Evolutionary conservation across 2,113 vertebrate genomes (phyloP).

Genomic region (Seriola aureovittata): DNA sequence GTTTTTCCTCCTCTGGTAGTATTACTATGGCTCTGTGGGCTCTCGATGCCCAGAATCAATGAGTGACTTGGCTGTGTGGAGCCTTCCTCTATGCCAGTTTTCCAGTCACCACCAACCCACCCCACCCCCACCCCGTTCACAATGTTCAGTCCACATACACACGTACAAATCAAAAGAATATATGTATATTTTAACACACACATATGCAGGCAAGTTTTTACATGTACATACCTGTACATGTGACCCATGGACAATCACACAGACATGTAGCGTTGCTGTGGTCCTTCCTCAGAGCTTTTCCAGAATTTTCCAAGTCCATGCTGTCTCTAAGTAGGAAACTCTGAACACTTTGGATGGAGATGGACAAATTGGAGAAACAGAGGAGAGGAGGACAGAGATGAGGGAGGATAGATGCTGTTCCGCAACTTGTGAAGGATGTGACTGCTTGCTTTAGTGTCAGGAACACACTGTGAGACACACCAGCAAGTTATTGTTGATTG

Average conservation of each 20-base stretch:
- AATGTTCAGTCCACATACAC: conserved; percentile 6
- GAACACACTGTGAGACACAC: conserved; percentile 11
- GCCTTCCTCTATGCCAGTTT: conserved; percentile 52
- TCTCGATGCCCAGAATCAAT: conserved; percentile 67
- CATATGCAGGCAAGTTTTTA: neutral
- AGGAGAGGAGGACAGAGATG: conserved; percentile 1
- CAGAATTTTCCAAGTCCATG: conserved; percentile 26
- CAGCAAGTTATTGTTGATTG: neutral
- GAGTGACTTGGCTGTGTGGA: conserved; percentile 61
- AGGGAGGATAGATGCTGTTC: conserved; percentile 2
- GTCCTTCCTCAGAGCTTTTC: conserved; percentile 13
- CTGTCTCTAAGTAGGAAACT: conserved; percentile 48
- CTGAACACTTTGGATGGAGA: conserved; percentile 37
- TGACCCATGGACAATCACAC: neutral
- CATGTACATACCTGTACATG: neutral
- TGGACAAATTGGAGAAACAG: conserved; percentile 27
- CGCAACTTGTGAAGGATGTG: neutral
- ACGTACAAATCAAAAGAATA: conserved; percentile 4
- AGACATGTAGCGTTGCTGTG: neutral
- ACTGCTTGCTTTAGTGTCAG: conserved; percentile 33
- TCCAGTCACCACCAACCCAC: conserved; percentile 46
- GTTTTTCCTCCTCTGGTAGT: conserved; percentile 59
- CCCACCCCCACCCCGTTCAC: conserved; percentile 37
- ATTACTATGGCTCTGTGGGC: conserved; percentile 39
- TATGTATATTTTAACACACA: neutral